Evolutionary conservation across 2,888 invertebrate species (phyloP).

Genomic region (Laothoe populi): DNA sequence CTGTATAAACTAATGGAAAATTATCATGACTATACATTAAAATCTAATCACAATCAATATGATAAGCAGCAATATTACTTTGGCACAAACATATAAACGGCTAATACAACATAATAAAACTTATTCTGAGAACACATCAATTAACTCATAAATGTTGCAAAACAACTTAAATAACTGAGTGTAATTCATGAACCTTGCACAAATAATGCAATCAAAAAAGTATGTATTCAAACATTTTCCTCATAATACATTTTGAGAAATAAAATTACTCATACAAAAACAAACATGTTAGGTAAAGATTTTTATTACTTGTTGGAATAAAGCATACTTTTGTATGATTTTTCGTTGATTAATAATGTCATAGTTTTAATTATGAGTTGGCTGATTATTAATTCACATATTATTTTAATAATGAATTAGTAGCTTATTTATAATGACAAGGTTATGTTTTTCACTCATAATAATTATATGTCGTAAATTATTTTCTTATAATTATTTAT

Average conservation of each 20-base stretch:
- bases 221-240: slow-evolving; percentile 4
- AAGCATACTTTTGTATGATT: background rate
- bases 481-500: background rate
- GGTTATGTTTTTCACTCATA: background rate
- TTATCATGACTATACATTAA: background rate
- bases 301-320: background rate
- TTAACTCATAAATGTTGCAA: background rate
- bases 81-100: background rate
- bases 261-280: slow-evolving; percentile 8
- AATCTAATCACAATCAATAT: background rate
- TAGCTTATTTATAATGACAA: slow-evolving; percentile 5
- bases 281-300: background rate
- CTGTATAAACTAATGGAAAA: background rate
- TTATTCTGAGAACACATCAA: background rate
- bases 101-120: no score
- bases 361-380: background rate
- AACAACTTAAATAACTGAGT: background rate
- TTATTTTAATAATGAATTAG: background rate
- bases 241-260: slow-evolving; percentile 1
- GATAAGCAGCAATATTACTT: background rate
- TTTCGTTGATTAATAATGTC: background rate
- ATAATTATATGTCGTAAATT: background rate
- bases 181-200: background rate
- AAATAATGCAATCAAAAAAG: background rate
- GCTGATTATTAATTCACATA: background rate